A percentile compares a stretch with the other conserved stretches of the same genome.
Conservation (phyloP, 2,888 invertebrate species). For the Meganola albula region DNA sequence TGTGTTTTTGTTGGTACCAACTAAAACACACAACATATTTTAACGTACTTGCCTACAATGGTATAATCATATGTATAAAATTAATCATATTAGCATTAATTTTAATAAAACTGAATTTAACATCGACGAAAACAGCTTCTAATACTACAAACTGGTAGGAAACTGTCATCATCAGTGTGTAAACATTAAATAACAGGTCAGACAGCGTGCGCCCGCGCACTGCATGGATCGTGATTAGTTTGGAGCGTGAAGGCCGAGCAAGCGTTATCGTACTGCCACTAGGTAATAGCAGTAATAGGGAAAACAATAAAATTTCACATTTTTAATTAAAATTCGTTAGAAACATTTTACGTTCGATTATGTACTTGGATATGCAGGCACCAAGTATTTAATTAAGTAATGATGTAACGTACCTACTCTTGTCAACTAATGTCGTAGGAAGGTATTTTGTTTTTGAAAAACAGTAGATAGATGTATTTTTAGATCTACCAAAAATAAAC, state of each 20-base stretch:
- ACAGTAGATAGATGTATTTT: too few relatives aligned
- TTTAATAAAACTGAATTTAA: conserved; percentile 11
- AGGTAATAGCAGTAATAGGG: conserved; percentile 34
- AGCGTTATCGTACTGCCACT: conserved; percentile 42
- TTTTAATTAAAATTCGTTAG: conserved; percentile 15
- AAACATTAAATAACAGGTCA: conserved; percentile 44
- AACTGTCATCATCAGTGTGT: conserved; percentile 30
- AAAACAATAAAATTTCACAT: conserved; percentile 38
- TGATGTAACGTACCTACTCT: too few relatives aligned
- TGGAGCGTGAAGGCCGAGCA: conserved; percentile 55
- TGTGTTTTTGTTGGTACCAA: too few relatives aligned
- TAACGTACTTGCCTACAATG: too few relatives aligned
- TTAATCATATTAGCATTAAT: conserved; percentile 16
- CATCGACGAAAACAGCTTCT: conserved; percentile 18
- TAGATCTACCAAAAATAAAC: too few relatives aligned
- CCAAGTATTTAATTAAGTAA: too few relatives aligned
- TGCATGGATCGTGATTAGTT: conserved; percentile 49
- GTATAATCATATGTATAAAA: neutral
- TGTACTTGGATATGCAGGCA: too few relatives aligned
- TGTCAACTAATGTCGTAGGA: too few relatives aligned
- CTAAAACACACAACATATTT: too few relatives aligned
- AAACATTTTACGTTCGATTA: too few relatives aligned
- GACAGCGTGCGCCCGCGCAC: conserved; percentile 32
- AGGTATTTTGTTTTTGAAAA: too few relatives aligned
- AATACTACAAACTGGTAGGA: conserved; percentile 24